phyloP scores from a whole-genome alignment of 2,113 vertebrate species.

The Tylochromis polylepis region DNA sequence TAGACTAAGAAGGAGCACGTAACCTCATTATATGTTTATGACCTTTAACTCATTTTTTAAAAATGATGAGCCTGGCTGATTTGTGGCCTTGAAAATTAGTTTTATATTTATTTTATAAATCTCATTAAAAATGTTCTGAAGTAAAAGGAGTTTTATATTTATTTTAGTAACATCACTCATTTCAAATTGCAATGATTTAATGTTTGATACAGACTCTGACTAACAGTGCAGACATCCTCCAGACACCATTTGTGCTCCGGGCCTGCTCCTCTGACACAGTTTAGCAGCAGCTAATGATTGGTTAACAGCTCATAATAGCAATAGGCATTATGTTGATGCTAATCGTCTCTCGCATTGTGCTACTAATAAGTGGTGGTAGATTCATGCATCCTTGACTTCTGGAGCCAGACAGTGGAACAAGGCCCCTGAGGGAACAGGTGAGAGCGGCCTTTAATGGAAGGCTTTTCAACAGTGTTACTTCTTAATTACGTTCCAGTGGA shows the following conservation, averaged over 20 bases:
- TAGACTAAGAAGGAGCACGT: not conserved
- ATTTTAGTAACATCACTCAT: not conserved
- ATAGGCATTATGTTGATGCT: slow-evolving; percentile 30
- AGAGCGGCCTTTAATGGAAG: slow-evolving; percentile 4
- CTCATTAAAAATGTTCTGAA: not conserved
- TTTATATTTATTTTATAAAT: not conserved
- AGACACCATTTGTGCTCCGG: not conserved
- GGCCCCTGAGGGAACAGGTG: slow-evolving; percentile 2
- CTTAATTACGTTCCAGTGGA: not conserved
- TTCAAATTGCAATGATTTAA: not conserved
- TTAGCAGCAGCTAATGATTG: slow-evolving; percentile 19
- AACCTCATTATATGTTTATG: not conserved
- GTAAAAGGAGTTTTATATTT: not conserved
- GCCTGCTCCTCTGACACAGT: slow-evolving; percentile 7
- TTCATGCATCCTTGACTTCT: slow-evolving; percentile 36
- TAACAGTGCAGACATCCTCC: not conserved
- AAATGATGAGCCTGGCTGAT: not conserved
- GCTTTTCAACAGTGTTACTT: not conserved
- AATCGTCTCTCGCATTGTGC: not conserved
- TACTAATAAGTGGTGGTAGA: slow-evolving; percentile 11
- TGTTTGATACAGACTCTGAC: not conserved
- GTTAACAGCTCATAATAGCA: slow-evolving; percentile 40
- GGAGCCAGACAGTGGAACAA: slow-evolving; percentile 5
- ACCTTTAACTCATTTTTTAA: not conserved
- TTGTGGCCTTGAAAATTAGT: not conserved